phyloP scores from a whole-genome alignment of 2,113 vertebrate genomes.

The Nyctibius bracteatus region DNA sequence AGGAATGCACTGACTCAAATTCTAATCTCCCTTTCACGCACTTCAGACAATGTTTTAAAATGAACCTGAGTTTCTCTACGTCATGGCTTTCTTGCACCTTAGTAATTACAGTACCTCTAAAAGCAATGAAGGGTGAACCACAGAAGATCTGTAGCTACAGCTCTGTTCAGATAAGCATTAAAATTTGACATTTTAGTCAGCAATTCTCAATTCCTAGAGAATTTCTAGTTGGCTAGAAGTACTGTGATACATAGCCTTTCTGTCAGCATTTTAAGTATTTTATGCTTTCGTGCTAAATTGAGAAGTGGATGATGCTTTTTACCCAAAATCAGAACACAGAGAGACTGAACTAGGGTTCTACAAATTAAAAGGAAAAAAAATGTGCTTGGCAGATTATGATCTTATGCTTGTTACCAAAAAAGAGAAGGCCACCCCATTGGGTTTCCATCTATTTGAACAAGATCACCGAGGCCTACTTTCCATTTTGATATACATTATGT shows the following conservation, averaged over 20 bases:
- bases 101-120: not conserved
- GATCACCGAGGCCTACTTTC: not conserved
- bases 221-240: not conserved
- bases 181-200: slow-evolving; percentile 1
- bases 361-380: not conserved
- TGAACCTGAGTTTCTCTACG: not conserved
- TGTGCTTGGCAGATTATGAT: not conserved
- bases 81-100: not conserved
- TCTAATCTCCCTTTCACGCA: not conserved
- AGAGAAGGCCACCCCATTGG: accelerated
- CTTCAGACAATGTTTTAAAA: not conserved
- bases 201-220: not conserved
- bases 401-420: not conserved
- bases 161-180: not conserved
- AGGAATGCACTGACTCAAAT: not conserved
- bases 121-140: not conserved
- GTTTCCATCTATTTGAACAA: not conserved
- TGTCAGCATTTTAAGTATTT: not conserved
- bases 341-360: not conserved
- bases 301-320: not conserved
- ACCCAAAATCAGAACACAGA: not conserved
- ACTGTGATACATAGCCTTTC: not conserved
- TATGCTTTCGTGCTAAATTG: not conserved
- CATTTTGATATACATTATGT: not conserved
- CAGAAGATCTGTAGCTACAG: not conserved